A percentile compares a stretch with the other conserved stretches of the same genome.
Conservation (phyloP, 2,888 invertebrate genomes). For the Athalia circularis region DNA sequence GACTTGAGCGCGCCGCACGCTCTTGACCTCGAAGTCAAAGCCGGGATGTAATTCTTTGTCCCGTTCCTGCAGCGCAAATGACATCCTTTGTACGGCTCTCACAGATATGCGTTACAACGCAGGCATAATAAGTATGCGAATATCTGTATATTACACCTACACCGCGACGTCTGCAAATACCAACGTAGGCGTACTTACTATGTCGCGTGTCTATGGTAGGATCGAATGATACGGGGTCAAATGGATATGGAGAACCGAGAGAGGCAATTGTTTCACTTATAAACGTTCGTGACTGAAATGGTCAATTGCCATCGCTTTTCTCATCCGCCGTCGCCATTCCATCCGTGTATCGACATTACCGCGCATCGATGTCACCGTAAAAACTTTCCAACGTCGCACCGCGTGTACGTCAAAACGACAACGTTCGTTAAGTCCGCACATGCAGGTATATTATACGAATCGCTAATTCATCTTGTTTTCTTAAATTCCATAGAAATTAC, state of each 20-base stretch:
- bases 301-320: constrained; percentile 15
- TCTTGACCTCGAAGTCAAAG: constrained; percentile 22
- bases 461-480: too few species aligned
- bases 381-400: constrained; percentile 24
- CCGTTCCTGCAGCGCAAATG: too few species aligned
- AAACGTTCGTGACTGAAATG: constrained; percentile 15
- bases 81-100: too few species aligned
- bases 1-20: neutral
- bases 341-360: neutral
- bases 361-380: constrained; percentile 20
- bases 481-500: constrained; percentile 61
- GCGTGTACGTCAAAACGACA: neutral
- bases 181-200: neutral
- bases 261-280: neutral
- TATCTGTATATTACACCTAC: too few species aligned
- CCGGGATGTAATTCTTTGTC: neutral
- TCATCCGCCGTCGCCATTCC: neutral
- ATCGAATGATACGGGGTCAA: constrained; percentile 11
- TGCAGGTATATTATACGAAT: neutral
- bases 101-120: too few species aligned
- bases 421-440: neutral
- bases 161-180: too few species aligned
- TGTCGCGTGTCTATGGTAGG: neutral
- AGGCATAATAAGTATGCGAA: too few species aligned
- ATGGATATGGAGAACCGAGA: constrained; percentile 15